Conservation (phyloP, 2,888 invertebrate genomes). For the Xestia c-nigrum region DNA sequence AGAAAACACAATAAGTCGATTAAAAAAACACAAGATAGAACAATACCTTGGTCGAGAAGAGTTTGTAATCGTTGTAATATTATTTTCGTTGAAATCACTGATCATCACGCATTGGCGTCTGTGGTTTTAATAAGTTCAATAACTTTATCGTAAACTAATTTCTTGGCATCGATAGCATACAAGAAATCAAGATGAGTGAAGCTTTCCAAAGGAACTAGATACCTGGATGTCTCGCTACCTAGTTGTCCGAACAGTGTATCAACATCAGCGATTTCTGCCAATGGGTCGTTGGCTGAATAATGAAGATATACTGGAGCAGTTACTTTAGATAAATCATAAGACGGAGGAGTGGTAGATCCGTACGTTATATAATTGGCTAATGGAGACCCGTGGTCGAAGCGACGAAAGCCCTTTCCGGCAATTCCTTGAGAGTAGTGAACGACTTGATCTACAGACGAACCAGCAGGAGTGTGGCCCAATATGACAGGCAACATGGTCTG, state of each 20-base stretch:
- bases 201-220: conserved; percentile 88
- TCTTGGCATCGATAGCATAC: conserved; percentile 91
- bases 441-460: conserved; percentile 92
- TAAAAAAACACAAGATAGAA: not conserved
- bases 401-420: conserved; percentile 86
- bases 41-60: not conserved
- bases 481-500: conserved; percentile 93
- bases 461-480: conserved; percentile 92
- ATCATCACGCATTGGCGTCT: conserved; percentile 1
- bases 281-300: conserved; percentile 92
- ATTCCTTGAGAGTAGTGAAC: conserved; percentile 93
- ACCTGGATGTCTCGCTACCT: conserved; percentile 88
- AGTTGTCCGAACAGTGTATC: conserved; percentile 87
- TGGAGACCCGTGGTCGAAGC: conserved; percentile 89
- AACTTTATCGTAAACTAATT: conserved; percentile 90
- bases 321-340: conserved; percentile 90
- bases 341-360: conserved; percentile 89
- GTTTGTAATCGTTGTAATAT: not conserved
- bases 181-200: conserved; percentile 94
- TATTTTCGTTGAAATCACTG: not conserved
- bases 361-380: conserved; percentile 89
- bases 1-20: not conserved
- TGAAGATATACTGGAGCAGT: conserved; percentile 92
- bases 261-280: conserved; percentile 91
- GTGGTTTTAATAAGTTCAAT: conserved; percentile 85